phyloP scores from a whole-genome alignment of 2,113 vertebrate species.

The Hiodon alosoides region DNA sequence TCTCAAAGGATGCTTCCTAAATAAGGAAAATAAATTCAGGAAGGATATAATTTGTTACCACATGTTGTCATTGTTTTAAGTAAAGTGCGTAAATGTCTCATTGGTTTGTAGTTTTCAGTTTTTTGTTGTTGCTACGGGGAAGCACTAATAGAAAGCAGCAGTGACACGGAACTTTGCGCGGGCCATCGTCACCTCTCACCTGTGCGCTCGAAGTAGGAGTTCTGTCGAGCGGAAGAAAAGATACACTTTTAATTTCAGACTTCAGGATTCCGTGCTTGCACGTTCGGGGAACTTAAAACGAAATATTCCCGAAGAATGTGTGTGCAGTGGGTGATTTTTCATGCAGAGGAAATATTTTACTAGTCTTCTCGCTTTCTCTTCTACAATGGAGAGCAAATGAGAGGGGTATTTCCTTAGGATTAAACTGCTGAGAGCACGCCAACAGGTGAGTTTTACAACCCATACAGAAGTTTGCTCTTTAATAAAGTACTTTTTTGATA shows the following conservation, averaged over 20 bases:
- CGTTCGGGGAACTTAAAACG: not conserved
- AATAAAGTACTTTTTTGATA: not conserved
- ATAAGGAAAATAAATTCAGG: not conserved
- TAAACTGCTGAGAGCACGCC: constrained; percentile 16
- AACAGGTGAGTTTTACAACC: constrained; percentile 13
- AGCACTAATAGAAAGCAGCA: not conserved
- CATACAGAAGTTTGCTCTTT: not conserved
- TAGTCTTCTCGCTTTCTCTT: constrained; percentile 13
- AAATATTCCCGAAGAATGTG: not conserved
- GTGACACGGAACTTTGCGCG: constrained; percentile 15
- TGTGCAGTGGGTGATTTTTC: constrained; percentile 6
- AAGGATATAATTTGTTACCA: not conserved
- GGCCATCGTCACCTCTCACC: constrained; percentile 4
- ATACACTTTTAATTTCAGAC: not conserved
- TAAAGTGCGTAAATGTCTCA: not conserved
- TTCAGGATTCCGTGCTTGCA: not conserved
- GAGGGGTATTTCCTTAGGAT: constrained; percentile 13
- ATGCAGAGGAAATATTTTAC: constrained; percentile 17
- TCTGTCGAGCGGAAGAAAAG: not conserved
- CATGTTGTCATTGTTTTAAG: not conserved
- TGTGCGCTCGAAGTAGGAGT: constrained; percentile 4
- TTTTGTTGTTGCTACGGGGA: not conserved
- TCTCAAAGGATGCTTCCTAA: not conserved
- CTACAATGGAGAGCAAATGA: constrained; percentile 23
- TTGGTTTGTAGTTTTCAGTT: constrained; percentile 5